Base-by-base conservation (phyloP, 2,888 invertebrate genomes). In the Hetaerina titia region DNA sequence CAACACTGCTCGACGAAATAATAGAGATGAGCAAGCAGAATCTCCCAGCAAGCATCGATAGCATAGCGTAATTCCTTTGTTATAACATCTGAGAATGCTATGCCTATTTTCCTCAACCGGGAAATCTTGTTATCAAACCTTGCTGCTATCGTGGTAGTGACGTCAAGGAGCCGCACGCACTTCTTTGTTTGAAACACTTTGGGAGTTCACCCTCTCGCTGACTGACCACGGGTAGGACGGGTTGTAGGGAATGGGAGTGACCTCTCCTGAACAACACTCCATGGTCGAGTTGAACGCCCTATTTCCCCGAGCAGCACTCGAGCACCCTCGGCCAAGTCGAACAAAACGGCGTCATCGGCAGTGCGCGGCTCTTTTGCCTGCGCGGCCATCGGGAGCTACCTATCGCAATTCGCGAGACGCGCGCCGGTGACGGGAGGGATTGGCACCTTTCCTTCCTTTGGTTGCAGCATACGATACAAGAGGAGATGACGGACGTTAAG, bases 401-500 rank as follows among this genome's bases (percentile, higher is more conserved):
- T 69, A 92, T 92, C 56, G 92, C 92, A 92, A 69, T 92, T n/a
- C 69, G 92, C 92, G 69, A 81, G 69, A 81, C 92, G 92, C 92
- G 81, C 11, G 17, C 60, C 81, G 31, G 31, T 1, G 69, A n/a
- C 22, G n/a, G 69, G 69, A 69, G 4, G 22, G 81, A 13, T 69
- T 69, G 69, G 69, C 92, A 69, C 92, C 69, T 22, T 74, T 56
- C 69, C 22, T 92, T 25, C 92, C 69, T 31, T 57, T 45, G 57
- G 69, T 92, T 92, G 69, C 69, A 92, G 56, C 92, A 90, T 64
- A 25, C 63, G 64, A 64, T n/a, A 45, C 2, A 45, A 45, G 45
- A 45, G 45, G 45, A 45, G 60, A 9, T 15, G 69, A 69, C n/a
- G 69, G 25, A 81, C 13, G 6, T 31, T 31, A 31, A 81, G 81